phyloP scores from a whole-genome alignment of 2,888 invertebrate species.

The Morinoia aosen region DNA sequence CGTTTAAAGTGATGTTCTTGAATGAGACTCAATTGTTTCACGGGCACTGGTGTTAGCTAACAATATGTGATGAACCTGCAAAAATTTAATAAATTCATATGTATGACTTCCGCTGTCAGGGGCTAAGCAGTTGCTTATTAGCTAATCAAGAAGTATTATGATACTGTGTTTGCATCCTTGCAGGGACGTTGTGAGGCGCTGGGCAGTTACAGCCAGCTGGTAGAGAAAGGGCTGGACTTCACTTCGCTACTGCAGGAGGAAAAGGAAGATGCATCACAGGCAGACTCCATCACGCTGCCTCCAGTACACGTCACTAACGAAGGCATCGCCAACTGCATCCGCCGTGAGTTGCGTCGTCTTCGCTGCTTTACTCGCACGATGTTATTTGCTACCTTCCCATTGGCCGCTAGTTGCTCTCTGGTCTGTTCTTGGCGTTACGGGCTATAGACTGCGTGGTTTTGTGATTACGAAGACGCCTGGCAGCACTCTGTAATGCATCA shows the following conservation, averaged over 20 bases:
- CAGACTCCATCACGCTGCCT: background rate
- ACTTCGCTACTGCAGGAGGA: constrained; percentile 57
- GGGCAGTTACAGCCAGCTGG: constrained; percentile 77
- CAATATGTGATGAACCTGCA: background rate
- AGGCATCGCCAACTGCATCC: background rate
- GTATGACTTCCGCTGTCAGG: background rate
- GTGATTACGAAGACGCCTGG: no score
- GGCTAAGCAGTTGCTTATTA: background rate
- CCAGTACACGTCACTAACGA: background rate
- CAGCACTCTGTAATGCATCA: no score
- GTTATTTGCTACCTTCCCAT: no score
- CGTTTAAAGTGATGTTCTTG: no score
- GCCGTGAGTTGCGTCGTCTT: background rate
- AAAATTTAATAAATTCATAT: background rate
- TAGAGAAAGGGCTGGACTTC: constrained; percentile 70
- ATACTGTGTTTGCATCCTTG: background rate
- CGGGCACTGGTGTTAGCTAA: background rate
- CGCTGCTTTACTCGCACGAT: background rate
- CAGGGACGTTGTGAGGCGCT: constrained; percentile 72
- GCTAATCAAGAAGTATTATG: background rate
- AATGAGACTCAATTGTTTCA: no score
- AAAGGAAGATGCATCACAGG: constrained; percentile 51
- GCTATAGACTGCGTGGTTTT: no score
- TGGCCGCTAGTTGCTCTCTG: no score
- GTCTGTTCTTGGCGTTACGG: no score